These are phyloP conservation scores for Cyprinodon variegatus DNA, from an alignment of 2,113 vertebrate species.

Conservation along the genomic window DNA sequence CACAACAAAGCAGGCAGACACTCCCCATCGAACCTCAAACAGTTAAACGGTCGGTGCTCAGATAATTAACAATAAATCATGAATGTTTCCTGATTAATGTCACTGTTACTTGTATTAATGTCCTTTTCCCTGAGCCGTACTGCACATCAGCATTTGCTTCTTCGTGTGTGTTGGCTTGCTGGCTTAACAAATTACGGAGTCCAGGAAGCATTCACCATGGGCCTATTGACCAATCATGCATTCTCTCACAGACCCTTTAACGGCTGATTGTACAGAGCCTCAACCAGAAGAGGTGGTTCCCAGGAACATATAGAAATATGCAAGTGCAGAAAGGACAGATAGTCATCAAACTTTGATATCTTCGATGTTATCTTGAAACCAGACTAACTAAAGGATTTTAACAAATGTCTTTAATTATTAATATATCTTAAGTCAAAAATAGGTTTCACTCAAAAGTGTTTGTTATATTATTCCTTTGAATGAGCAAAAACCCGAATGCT, in stretches of 20 bases:
- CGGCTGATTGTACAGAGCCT: slow-evolving; percentile 12
- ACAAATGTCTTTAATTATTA: neutral
- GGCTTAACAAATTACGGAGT: slow-evolving; percentile 57
- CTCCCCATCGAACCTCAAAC: neutral
- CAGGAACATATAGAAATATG: neutral
- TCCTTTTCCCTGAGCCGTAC: neutral
- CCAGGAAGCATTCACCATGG: slow-evolving; percentile 48
- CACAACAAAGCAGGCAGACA: slow-evolving; percentile 3
- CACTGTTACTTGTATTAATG: slow-evolving; percentile 16
- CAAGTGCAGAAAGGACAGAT: neutral
- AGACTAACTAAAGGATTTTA: neutral
- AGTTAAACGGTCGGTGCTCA: neutral
- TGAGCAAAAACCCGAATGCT: neutral
- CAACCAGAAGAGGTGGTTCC: slow-evolving; percentile 17
- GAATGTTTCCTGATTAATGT: slow-evolving; percentile 7
- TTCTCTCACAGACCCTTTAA: slow-evolving; percentile 20
- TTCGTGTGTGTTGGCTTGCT: slow-evolving; percentile 21
- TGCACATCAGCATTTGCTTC: neutral
- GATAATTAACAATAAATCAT: slow-evolving; percentile 3
- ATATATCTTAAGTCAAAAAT: neutral
- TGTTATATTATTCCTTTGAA: neutral
- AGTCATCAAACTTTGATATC: neutral
- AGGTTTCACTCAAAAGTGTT: neutral
- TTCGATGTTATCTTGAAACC: neutral
- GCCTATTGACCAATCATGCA: slow-evolving; percentile 67